Percentiles rank a stretch among this genome's conserved stretches.
Conservation (phyloP, 2,797 vertebrate genomes). For the Gallinago nigripennis region DNA sequence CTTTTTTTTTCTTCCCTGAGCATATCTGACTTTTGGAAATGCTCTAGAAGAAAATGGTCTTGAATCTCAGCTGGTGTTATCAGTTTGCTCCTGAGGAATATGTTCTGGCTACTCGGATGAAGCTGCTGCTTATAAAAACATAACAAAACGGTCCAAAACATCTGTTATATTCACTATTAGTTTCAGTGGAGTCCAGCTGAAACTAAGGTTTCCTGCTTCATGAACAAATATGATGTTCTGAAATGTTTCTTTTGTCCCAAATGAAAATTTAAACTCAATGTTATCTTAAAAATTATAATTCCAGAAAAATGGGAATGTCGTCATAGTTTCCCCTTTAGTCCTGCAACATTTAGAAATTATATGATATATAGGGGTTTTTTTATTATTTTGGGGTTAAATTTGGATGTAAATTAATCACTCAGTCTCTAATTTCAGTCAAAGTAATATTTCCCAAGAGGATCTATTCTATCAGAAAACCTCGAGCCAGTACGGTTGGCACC, state of each 20-base stretch:
- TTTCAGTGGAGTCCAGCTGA: background rate
- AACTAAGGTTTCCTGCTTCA: background rate
- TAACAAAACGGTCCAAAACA: background rate
- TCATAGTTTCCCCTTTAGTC: background rate
- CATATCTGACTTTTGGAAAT: background rate
- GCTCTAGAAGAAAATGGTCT: background rate
- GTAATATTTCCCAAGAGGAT: background rate
- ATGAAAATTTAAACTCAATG: background rate
- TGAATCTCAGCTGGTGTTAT: background rate
- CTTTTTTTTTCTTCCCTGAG: background rate
- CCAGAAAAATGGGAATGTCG: accelerated
- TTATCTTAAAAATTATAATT: background rate
- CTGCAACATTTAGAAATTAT: background rate
- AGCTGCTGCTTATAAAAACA: background rate
- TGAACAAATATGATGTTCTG: background rate
- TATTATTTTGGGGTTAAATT: background rate
- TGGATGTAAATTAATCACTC: background rate
- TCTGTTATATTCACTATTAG: background rate
- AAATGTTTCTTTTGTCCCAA: background rate
- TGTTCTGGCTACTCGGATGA: background rate
- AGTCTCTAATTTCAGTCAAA: background rate
- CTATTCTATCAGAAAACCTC: background rate
- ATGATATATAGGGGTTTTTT: accelerated
- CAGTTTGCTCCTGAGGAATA: background rate
- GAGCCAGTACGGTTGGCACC: accelerated